Conservation (phyloP, 2,888 invertebrate species). For the Labia minor region DNA sequence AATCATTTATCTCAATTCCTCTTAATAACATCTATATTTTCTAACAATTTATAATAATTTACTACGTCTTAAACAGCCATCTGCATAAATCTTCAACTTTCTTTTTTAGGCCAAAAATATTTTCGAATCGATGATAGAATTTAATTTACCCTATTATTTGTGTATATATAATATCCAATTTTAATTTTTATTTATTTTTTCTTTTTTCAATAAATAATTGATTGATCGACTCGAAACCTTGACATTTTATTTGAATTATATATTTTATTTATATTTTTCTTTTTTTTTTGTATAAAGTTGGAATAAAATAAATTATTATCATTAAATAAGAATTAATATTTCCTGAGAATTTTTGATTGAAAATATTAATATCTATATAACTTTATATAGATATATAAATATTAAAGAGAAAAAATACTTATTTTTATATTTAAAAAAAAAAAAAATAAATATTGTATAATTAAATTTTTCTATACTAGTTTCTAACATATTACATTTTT, state of each 20-base stretch:
- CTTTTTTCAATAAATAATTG: too few species aligned
- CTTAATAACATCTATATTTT: background rate
- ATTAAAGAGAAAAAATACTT: too few species aligned
- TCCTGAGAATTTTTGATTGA: too few species aligned
- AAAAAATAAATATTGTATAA: too few species aligned
- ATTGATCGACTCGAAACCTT: constrained; percentile 1
- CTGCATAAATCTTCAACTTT: background rate
- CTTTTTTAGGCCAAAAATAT: constrained; percentile 13
- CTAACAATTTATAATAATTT: background rate
- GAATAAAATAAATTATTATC: background rate
- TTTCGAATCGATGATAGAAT: constrained; percentile 13
- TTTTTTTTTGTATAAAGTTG: background rate
- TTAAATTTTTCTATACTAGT: too few species aligned
- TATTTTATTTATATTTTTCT: background rate
- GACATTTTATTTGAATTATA: background rate
- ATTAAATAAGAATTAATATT: too few species aligned
- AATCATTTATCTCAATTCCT: constrained; percentile 5
- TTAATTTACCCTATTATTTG: background rate
- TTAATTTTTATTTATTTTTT: background rate
- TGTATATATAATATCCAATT: background rate
- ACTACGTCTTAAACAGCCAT: constrained; percentile 4
- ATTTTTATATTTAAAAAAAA: too few species aligned
- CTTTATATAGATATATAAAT: too few species aligned
- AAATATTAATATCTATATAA: too few species aligned
- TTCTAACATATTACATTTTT: too few species aligned